Conservation (phyloP, 1,140 invertebrate species). For the Calosoma granatense region DNA sequence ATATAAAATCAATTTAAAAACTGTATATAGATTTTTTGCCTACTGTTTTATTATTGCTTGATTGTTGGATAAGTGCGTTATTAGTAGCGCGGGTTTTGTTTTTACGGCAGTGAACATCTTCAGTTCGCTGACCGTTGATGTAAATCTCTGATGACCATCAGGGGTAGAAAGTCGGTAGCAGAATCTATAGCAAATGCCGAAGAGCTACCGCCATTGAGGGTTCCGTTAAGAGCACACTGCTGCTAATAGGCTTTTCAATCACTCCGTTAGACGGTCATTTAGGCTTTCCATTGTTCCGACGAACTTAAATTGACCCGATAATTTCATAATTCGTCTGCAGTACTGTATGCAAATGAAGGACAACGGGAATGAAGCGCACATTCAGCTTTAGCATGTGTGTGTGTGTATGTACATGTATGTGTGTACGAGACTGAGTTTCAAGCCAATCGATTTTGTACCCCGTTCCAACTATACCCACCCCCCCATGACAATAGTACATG, state of each 20-base stretch:
- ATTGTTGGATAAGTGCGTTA: no score
- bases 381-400: neutral
- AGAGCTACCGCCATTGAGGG: neutral
- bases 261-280: neutral
- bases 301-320: neutral
- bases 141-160: neutral
- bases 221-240: neutral
- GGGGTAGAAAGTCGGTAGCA: neutral
- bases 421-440: neutral
- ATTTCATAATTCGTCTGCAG: constrained; percentile 5
- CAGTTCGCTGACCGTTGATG: neutral
- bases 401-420: neutral
- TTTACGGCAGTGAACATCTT: no score
- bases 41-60: no score
- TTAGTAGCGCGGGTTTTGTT: no score
- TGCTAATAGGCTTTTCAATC: neutral
- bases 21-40: no score
- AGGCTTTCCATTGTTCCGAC: neutral
- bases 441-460: neutral
- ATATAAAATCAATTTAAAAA: no score
- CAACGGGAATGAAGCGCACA: neutral
- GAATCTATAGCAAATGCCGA: neutral
- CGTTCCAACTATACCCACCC: neutral
- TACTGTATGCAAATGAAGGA: neutral
- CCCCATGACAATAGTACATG: no score